Base-by-base conservation (phyloP, 2,888 invertebrate species). In the Chloromyia formosa region DNA sequence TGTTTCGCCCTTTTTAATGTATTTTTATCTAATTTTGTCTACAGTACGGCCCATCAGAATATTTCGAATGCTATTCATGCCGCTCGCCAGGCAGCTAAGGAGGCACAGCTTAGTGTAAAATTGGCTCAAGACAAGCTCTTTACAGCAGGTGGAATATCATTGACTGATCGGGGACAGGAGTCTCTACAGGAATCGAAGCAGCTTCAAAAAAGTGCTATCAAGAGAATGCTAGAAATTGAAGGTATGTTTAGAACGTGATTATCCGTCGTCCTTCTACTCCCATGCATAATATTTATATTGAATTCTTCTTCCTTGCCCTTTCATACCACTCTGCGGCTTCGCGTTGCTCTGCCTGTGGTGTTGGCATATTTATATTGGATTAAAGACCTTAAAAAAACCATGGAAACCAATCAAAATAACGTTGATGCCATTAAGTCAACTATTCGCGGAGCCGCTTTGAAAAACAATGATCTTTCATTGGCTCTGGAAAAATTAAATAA, bases 31-130 rank as follows among this genome's bases (percentile, higher is more conserved):
- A 35, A 35, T 35, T 35, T 7, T 7, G 2, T 61, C 23, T 4
- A 14, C 23, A 85, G 86, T 73, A 84, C 85, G 12, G 86, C 86
- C 0, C 88, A 94, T 78, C 90, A 92, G 75, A 90, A 92, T 73
- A 94, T 96, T 0, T 89, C 92, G 0, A 89, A 90, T 73, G 91
- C 92, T 20, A 89, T 96, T 72, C 84, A 87, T 10, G 89, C 89
- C 84, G 78, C 87, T 81, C 27, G 87, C 80, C 71, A 81, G 76
- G 81, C 86, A 75, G 86, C 89, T 56, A 73, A 84, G 42, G 80
- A 83, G 58, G 83, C 87, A 72, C 83, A 88, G 56, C 83, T 86
- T 76, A 80, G 83, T 56, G 86, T 87, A 0, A 81, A 79, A 9
- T 77, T 82, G 78, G 80, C 86, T 75, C 77, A 82, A 79, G 75